Evolutionary conservation across 2,888 invertebrate species (phyloP).

Genomic region (Clostera curtula): DNA sequence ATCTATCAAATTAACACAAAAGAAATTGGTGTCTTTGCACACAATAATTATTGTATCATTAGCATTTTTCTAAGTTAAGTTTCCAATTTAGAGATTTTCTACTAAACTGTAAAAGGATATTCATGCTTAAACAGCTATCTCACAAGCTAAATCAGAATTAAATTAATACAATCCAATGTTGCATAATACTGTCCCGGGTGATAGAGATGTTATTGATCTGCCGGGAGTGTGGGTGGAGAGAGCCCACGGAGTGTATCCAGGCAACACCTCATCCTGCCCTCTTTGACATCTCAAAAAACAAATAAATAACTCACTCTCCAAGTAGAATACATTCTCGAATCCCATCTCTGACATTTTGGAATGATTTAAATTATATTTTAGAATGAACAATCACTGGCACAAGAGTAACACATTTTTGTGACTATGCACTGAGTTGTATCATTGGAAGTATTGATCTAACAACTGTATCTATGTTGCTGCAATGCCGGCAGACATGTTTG

Average conservation of each 20-base stretch:
- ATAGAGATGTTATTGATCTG: constrained; percentile 71
- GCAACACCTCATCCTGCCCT: constrained; percentile 65
- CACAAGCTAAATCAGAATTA: constrained; percentile 17
- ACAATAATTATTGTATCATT: too few relatives aligned
- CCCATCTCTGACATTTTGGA: constrained; percentile 67
- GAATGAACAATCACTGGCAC: constrained; percentile 27
- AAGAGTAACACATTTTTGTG: constrained; percentile 49
- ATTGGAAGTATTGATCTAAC: constrained; percentile 65
- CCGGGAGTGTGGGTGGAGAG: constrained; percentile 44
- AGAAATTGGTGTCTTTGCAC: too few relatives aligned
- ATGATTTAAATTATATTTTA: constrained; percentile 22
- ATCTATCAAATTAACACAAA: too few relatives aligned
- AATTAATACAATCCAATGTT: constrained; percentile 34
- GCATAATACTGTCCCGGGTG: constrained; percentile 62
- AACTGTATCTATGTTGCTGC: constrained; percentile 49
- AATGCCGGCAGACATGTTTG: constrained; percentile 22
- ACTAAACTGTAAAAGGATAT: neutral
- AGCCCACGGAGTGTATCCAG: constrained; percentile 57
- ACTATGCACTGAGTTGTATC: constrained; percentile 36
- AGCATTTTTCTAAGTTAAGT: too few relatives aligned
- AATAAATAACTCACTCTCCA: constrained; percentile 66
- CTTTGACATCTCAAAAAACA: constrained; percentile 40
- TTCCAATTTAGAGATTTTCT: too few relatives aligned
- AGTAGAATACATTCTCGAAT: constrained; percentile 70
- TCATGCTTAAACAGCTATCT: neutral